phyloP scores from a whole-genome alignment of 2,113 vertebrate species.

The Parotia lawesii region DNA sequence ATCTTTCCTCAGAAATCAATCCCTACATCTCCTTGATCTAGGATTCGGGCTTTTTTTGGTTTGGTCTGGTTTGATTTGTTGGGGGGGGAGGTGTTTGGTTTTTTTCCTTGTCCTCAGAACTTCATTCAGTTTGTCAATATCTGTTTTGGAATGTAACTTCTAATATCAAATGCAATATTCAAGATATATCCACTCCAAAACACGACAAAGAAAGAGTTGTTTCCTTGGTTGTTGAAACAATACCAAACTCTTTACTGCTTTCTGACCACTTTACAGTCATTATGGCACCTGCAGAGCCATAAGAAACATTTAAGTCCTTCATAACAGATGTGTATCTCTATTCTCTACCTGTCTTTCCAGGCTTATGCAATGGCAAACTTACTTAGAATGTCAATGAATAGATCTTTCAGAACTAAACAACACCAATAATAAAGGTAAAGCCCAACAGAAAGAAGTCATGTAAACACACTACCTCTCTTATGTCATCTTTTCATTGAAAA shows the following conservation, averaged over 20 bases:
- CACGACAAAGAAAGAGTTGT: background rate
- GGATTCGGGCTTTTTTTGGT: no score
- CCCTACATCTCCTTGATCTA: background rate
- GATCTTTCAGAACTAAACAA: background rate
- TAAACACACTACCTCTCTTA: background rate
- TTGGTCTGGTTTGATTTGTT: background rate
- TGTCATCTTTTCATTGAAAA: background rate
- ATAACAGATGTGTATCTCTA: background rate
- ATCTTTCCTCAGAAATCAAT: constrained; percentile 29
- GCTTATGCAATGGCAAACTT: background rate
- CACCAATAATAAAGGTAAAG: background rate
- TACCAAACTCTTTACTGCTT: background rate
- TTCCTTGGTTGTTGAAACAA: background rate
- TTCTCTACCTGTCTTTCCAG: background rate
- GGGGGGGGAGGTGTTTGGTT: background rate
- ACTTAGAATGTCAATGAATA: background rate
- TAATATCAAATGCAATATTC: background rate
- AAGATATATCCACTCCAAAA: background rate
- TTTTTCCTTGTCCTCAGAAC: background rate
- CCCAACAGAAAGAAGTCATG: background rate
- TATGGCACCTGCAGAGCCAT: background rate
- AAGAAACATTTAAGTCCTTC: background rate
- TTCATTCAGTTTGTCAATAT: background rate
- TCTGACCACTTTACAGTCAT: background rate
- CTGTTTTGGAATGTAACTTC: background rate